A percentile compares a stretch with the other conserved stretches of the same genome.
Conservation (phyloP, 2,888 invertebrate genomes). For the Mesorhabditis spiculigera region DNA sequence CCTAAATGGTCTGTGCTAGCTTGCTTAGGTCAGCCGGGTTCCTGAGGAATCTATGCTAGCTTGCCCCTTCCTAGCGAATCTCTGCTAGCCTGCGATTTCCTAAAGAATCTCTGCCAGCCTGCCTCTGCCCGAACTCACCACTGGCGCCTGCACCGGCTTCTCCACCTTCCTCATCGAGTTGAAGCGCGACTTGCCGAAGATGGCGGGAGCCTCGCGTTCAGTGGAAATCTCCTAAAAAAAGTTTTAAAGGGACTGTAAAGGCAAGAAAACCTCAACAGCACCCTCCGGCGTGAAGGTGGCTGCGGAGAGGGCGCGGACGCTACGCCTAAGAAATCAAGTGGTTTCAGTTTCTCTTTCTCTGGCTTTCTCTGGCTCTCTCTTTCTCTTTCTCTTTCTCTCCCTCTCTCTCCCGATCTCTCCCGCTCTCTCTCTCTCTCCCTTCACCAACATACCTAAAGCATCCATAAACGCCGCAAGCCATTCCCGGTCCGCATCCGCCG, state of each 20-base stretch:
- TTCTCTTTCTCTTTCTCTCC: too few species aligned
- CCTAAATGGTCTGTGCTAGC: slow-evolving; percentile 23
- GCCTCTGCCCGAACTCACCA: not conserved
- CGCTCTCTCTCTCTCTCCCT: too few species aligned
- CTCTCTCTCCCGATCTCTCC: too few species aligned
- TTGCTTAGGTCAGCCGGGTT: not conserved
- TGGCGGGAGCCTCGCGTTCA: not conserved
- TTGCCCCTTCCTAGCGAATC: too few species aligned
- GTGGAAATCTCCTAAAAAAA: not conserved
- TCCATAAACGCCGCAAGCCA: slow-evolving; percentile 38
- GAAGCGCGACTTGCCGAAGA: not conserved
- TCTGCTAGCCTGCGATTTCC: too few species aligned
- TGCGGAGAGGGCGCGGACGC: not conserved
- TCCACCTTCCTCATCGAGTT: too few species aligned
- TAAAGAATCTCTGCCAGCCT: too few species aligned
- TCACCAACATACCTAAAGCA: slow-evolving; percentile 40
- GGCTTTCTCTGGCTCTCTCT: too few species aligned
- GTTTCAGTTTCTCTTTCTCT: not conserved
- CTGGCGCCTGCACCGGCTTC: not conserved
- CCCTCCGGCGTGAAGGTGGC: not conserved
- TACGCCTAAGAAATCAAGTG: not conserved
- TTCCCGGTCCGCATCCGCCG: slow-evolving; percentile 38
- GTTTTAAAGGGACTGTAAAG: not conserved
- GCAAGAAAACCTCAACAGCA: not conserved
- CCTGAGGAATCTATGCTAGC: too few species aligned